Percentiles rank a stretch among this genome's conserved stretches.
phyloP scores from a whole-genome alignment of 1,140 invertebrate species.

The Catajapyx aquilonaris region DNA sequence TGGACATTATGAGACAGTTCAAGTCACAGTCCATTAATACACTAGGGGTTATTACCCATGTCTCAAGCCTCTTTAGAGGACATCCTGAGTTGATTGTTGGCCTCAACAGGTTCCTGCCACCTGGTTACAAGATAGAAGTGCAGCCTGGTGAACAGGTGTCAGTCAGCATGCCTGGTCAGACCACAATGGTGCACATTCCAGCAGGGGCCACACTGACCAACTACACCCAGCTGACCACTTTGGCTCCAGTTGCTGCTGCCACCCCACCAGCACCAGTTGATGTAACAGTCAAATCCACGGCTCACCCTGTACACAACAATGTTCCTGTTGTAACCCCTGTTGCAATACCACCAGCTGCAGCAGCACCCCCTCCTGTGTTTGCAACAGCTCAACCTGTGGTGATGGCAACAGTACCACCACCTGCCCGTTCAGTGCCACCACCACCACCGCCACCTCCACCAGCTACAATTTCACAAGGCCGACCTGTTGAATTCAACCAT shows the following conservation, averaged over 20 bases:
- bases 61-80: constrained; percentile 93
- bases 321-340: constrained; percentile 7
- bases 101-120: constrained; percentile 97
- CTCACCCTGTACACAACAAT: constrained; percentile 17
- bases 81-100: constrained; percentile 96
- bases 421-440: background rate
- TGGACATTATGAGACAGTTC: constrained; percentile 99
- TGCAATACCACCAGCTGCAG: constrained; percentile 7
- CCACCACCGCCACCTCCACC: background rate
- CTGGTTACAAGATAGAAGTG: constrained; percentile 96
- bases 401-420: background rate
- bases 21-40: constrained; percentile 99
- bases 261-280: constrained; percentile 13
- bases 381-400: constrained; percentile 12
- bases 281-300: constrained; percentile 9
- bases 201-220: constrained; percentile 22
- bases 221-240: constrained; percentile 8
- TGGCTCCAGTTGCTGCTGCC: constrained; percentile 7
- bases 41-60: constrained; percentile 89
- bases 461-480: constrained; percentile 21
- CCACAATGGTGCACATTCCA: constrained; percentile 21
- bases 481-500: constrained; percentile 97
- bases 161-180: constrained; percentile 60
- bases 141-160: constrained; percentile 76
- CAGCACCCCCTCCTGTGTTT: constrained; percentile 3